phyloP scores from a whole-genome alignment of 2,888 invertebrate species.

The Dexiosoma caninum region DNA sequence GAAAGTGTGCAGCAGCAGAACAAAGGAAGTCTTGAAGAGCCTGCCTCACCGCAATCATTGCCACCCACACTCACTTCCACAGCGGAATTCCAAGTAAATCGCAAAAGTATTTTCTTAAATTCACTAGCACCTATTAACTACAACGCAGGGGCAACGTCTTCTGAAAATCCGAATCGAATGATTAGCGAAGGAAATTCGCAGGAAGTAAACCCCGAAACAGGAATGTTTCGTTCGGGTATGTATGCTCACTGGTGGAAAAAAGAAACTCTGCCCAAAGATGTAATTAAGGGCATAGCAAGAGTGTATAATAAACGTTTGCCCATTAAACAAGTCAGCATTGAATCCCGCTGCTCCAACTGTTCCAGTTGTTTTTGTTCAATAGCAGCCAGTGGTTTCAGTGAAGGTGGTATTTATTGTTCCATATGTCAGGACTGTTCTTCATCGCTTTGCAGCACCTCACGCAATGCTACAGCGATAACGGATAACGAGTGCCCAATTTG shows the following conservation, averaged over 20 bases:
- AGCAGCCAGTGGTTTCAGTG: conserved; percentile 72
- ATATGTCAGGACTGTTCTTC: conserved; percentile 72
- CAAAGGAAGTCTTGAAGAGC: neutral
- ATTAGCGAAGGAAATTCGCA: conserved; percentile 46
- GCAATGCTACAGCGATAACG: conserved; percentile 67
- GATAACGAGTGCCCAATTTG: conserved; percentile 71
- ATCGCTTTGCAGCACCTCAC: conserved; percentile 64
- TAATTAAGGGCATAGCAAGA: conserved; percentile 79
- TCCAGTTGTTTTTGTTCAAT: conserved; percentile 72
- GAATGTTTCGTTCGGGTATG: conserved; percentile 87
- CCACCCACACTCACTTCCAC: conserved; percentile 33
- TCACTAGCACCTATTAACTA: conserved; percentile 61
- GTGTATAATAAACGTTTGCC: conserved; percentile 79
- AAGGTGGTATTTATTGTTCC: conserved; percentile 72
- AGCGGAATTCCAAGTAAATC: conserved; percentile 72
- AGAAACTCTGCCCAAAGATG: conserved; percentile 86
- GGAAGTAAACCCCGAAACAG: conserved; percentile 57
- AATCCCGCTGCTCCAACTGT: conserved; percentile 70
- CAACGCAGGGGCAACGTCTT: conserved; percentile 7
- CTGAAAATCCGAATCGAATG: conserved; percentile 26
- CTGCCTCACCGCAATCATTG: conserved; percentile 9
- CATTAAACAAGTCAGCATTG: conserved; percentile 79
- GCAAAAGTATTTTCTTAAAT: conserved; percentile 74
- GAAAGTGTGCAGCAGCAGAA: conserved; percentile 64
- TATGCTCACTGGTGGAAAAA: conserved; percentile 97